Base-by-base conservation (phyloP, 2,888 invertebrate species). In the Chrysolina americana region DNA sequence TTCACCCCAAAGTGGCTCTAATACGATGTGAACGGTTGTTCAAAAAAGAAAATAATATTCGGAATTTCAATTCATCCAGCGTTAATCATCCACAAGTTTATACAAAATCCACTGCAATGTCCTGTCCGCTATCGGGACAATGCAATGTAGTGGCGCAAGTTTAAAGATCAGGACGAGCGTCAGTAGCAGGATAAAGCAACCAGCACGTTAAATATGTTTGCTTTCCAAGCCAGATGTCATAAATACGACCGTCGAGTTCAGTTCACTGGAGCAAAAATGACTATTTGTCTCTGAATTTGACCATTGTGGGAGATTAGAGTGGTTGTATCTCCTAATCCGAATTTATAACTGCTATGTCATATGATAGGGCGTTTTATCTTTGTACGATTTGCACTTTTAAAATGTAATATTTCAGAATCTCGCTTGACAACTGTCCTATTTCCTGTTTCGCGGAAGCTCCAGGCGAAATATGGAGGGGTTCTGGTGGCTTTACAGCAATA, bases 221-320 rank as follows among this genome's bases (percentile, higher is more conserved):
- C 85, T 81, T 84, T 85, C 84, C 81, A 82, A 83, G 82, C 83
- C 84, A 85, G 86, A 85, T 86, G 84, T 84, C 84, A 85, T 84
- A 85, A 85, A 85, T 85, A 85, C 83, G 79, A 81, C 84, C 80
- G 85, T 84, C 83, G 81, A 82, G 83, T 83, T 83, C 83, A 79
- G 83, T 80, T 83, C 84, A 82, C 75, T 83, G 83, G 81, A 84
- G 83, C 85, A 85, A 85, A 85, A 85, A 84, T 85, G 83, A 84
- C 84, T 83, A 83, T 86, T 85, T 85, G 84, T 85, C 85, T 84
- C 84, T 83, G 83, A 85, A 84, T 85, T 83, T 85, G 85, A 84
- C 85, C 85, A 85, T 83, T 83, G 85, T 82, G 84, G 85, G 80
- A 85, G 83, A 86, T 85, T 86, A 85, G 81, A 83, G 83, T 83